These are phyloP conservation scores for Cetoscarus ocellatus DNA, from an alignment of 2,797 vertebrate species.

Conservation along the genomic window DNA sequence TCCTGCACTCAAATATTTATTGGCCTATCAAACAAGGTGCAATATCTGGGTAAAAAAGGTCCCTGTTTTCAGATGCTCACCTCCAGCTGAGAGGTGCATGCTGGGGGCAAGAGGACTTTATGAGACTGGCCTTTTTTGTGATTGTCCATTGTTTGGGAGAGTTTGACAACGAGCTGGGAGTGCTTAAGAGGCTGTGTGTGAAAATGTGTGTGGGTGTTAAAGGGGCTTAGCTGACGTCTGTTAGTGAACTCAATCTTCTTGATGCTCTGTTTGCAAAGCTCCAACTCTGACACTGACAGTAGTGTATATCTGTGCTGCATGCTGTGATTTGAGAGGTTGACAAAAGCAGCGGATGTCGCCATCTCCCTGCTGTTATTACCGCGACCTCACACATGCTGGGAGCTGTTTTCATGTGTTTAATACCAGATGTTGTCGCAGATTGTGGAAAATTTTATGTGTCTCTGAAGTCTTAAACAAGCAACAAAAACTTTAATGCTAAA, in stretches of 20 bases:
- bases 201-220: constrained; percentile 1
- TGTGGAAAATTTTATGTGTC: constrained; percentile 44
- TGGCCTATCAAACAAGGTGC: constrained; percentile 66
- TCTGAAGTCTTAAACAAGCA: constrained; percentile 30
- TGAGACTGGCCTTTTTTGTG: constrained; percentile 17
- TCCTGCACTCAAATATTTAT: constrained; percentile 73
- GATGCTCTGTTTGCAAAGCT: constrained; percentile 26
- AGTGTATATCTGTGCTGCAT: constrained; percentile 13
- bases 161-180: constrained; percentile 56
- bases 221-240: constrained; percentile 27
- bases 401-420: constrained; percentile 24
- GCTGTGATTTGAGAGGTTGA: constrained; percentile 2
- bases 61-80: constrained; percentile 49
- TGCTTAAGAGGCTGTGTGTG: constrained; percentile 63
- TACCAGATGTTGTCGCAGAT: constrained; percentile 49
- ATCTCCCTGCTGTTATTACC: not conserved
- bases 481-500: not conserved
- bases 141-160: constrained; percentile 51
- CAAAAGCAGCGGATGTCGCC: constrained; percentile 16
- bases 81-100: constrained; percentile 22
- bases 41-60: constrained; percentile 45
- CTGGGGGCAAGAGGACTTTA: constrained; percentile 15
- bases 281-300: constrained; percentile 4
- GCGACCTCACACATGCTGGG: constrained; percentile 5
- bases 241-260: constrained; percentile 29